phyloP scores from a whole-genome alignment of 2,113 vertebrate genomes.

The Mirounga angustirostris region DNA sequence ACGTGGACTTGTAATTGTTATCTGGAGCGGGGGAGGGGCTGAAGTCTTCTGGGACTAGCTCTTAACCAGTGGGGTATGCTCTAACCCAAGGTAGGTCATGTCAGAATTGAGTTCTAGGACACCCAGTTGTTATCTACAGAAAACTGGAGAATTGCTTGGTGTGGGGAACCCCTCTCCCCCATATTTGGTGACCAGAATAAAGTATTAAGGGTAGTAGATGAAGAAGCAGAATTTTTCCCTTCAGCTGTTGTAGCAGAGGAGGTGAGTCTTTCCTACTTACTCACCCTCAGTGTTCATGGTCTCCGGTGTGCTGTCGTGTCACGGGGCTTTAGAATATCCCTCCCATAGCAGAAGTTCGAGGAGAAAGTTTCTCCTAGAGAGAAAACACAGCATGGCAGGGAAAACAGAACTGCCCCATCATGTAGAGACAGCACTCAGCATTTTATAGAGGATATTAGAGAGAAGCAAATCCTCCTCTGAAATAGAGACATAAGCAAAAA shows the following conservation, averaged over 20 bases:
- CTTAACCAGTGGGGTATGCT: neutral
- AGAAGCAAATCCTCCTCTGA: neutral
- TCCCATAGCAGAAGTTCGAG: neutral
- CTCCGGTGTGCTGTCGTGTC: neutral
- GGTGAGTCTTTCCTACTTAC: neutral
- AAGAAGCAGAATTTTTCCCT: neutral
- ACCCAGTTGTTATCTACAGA: neutral
- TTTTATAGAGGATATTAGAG: neutral
- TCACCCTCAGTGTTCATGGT: neutral
- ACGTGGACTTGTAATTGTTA: neutral
- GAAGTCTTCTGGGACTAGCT: neutral
- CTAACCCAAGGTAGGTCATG: neutral
- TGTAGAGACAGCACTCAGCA: neutral
- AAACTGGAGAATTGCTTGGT: neutral
- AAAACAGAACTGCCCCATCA: neutral
- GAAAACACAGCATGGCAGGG: neutral
- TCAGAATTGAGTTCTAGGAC: neutral
- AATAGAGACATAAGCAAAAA: conserved; percentile 1
- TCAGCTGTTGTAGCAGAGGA: neutral
- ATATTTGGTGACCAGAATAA: neutral
- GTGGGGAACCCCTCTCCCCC: neutral
- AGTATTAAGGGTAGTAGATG: neutral
- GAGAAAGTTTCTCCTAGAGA: neutral
- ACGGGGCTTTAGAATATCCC: neutral
- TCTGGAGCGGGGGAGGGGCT: neutral